A percentile compares a stretch with the other conserved stretches of the same genome.
Evolutionary conservation across 2,797 vertebrate species (phyloP).

Genomic region (Protosalanx chinensis): DNA sequence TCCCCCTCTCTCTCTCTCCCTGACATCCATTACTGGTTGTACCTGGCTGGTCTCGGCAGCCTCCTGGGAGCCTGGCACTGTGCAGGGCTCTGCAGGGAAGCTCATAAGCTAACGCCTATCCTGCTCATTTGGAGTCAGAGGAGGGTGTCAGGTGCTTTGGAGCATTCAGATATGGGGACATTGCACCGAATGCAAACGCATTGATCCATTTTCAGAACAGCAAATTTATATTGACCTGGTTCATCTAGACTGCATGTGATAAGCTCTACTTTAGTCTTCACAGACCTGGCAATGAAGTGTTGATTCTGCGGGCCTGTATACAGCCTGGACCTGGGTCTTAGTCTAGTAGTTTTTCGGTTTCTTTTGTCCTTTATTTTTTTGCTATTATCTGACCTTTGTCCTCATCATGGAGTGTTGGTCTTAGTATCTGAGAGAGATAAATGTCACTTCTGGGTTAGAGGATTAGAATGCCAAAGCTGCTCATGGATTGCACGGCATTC

Average conservation of each 20-base stretch:
- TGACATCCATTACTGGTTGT: slow-evolving; percentile 16
- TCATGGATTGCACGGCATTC: slow-evolving; percentile 13
- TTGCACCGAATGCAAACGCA: slow-evolving; percentile 43
- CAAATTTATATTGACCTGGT: slow-evolving; percentile 64
- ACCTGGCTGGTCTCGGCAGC: slow-evolving; percentile 13
- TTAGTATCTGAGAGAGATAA: background rate
- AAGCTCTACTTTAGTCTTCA: slow-evolving; percentile 9
- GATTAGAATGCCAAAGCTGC: background rate
- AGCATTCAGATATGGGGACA: slow-evolving; percentile 50
- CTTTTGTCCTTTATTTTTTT: no score
- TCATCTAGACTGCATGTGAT: slow-evolving; percentile 37
- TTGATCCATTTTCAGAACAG: slow-evolving; percentile 59
- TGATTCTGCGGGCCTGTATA: background rate
- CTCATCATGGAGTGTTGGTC: slow-evolving; percentile 1
- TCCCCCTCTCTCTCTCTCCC: slow-evolving; percentile 14
- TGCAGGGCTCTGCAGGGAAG: slow-evolving; percentile 52
- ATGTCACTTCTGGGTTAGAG: background rate
- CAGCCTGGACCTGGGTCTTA: background rate
- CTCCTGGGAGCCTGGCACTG: background rate
- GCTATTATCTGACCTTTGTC: background rate
- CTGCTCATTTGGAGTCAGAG: slow-evolving; percentile 40
- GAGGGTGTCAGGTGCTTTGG: slow-evolving; percentile 40
- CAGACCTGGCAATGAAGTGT: background rate
- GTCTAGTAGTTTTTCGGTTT: background rate
- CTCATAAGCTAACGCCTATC: no score